These are phyloP conservation scores for Dicranocentrus wangi DNA, from an alignment of 2,888 invertebrate species.

Conservation along the genomic window DNA sequence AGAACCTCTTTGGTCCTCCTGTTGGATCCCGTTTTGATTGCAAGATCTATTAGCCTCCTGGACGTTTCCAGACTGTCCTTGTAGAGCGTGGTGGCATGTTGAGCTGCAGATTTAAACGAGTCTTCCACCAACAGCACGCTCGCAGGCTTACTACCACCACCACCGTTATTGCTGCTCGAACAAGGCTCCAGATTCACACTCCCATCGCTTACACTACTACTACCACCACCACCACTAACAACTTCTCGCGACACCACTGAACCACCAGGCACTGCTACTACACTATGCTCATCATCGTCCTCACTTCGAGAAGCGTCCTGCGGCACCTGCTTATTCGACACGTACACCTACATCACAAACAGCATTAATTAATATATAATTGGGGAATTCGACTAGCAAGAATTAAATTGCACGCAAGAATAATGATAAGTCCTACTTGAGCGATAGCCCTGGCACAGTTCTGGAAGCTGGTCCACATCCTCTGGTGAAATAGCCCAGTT, in stretches of 20 bases:
- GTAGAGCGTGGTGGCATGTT: constrained; percentile 70
- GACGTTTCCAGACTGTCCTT: constrained; percentile 66
- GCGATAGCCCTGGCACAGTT: constrained; percentile 71
- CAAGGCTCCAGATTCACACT: neutral
- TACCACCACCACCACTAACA: neutral
- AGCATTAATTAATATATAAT: no score
- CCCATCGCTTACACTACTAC: neutral
- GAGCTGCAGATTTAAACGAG: constrained; percentile 69
- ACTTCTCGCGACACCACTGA: neutral
- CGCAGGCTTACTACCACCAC: neutral
- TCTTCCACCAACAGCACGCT: constrained; percentile 60
- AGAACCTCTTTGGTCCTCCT: constrained; percentile 66
- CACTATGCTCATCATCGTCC: neutral
- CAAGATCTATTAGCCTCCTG: constrained; percentile 47
- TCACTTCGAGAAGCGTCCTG: neutral
- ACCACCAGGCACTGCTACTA: neutral
- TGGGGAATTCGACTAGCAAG: no score
- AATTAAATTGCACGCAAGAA: no score
- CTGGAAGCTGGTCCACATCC: constrained; percentile 70
- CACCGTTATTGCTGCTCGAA: neutral
- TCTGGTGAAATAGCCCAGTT: constrained; percentile 46
- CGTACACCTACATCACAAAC: constrained; percentile 66
- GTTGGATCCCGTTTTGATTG: constrained; percentile 63
- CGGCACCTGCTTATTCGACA: constrained; percentile 56
- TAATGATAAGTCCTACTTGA: no score